Percentiles rank a stretch among this genome's conserved stretches.
phyloP scores from a whole-genome alignment of 2,113 vertebrate species.

The Pterocles gutturalis region DNA sequence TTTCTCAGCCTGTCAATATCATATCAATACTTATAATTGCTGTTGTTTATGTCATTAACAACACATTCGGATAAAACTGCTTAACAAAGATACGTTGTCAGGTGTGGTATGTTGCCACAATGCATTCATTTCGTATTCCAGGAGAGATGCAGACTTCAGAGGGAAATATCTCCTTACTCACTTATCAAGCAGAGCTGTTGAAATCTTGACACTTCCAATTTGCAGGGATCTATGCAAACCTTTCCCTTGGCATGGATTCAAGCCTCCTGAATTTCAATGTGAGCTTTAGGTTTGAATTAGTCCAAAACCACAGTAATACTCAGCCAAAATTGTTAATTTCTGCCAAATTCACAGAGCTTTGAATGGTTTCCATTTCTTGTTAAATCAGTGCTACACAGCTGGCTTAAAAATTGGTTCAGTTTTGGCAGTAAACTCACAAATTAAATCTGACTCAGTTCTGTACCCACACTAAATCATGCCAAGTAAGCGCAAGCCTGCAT shows the following conservation, averaged over 20 bases:
- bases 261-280: slow-evolving; percentile 34
- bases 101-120: background rate
- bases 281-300: slow-evolving; percentile 33
- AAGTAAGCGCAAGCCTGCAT: background rate
- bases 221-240: slow-evolving; percentile 57
- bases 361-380: slow-evolving; percentile 61
- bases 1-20: slow-evolving; percentile 44
- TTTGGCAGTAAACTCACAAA: slow-evolving; percentile 9
- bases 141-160: slow-evolving; percentile 5
- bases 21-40: slow-evolving; percentile 51
- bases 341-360: slow-evolving; percentile 52
- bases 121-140: slow-evolving; percentile 19
- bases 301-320: background rate
- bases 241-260: slow-evolving; percentile 30
- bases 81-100: background rate
- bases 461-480: background rate
- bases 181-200: slow-evolving; percentile 40
- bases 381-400: slow-evolving; percentile 48
- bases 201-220: slow-evolving; percentile 64
- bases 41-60: slow-evolving; percentile 45
- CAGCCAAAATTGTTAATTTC: slow-evolving; percentile 51
- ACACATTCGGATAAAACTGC: slow-evolving; percentile 16
- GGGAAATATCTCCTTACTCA: slow-evolving; percentile 36
- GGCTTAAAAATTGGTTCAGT: slow-evolving; percentile 38
- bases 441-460: slow-evolving; percentile 39